These are phyloP conservation scores for Acromyrmex heyeri DNA, from an alignment of 1,140 invertebrate species.

Conservation along the genomic window DNA sequence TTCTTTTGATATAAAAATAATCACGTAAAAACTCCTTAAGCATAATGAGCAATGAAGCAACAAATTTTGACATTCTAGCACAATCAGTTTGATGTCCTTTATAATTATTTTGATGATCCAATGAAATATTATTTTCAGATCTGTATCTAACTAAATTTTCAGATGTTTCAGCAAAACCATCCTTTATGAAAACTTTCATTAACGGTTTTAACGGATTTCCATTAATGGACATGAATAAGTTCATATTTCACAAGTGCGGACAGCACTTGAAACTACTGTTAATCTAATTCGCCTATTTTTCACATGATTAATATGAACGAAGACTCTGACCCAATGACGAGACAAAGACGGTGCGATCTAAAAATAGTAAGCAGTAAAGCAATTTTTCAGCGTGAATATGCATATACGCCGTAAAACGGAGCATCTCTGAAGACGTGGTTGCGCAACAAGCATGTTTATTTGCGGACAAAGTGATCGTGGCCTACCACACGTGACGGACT, in stretches of 20 bases:
- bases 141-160: no score
- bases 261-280: not conserved
- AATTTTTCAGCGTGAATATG: constrained; percentile 41
- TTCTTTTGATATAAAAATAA: no score
- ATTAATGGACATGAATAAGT: not conserved
- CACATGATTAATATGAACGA: not conserved
- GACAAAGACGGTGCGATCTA: not conserved
- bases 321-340: constrained; percentile 20
- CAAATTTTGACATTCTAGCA: no score
- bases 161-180: no score
- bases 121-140: no score
- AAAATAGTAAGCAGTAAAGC: not conserved
- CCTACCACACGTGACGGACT: constrained; percentile 30
- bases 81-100: no score
- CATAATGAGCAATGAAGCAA: no score
- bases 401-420: not conserved
- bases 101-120: no score
- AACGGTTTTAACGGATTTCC: not conserved
- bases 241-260: not conserved
- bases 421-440: constrained; percentile 5
- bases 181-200: not conserved
- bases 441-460: constrained; percentile 46
- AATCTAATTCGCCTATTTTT: not conserved
- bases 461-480: not conserved
- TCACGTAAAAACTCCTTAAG: no score